A percentile compares a stretch with the other conserved stretches of the same genome.
Conservation (phyloP, 1,140 invertebrate species). For the Camponotus vicinus region DNA sequence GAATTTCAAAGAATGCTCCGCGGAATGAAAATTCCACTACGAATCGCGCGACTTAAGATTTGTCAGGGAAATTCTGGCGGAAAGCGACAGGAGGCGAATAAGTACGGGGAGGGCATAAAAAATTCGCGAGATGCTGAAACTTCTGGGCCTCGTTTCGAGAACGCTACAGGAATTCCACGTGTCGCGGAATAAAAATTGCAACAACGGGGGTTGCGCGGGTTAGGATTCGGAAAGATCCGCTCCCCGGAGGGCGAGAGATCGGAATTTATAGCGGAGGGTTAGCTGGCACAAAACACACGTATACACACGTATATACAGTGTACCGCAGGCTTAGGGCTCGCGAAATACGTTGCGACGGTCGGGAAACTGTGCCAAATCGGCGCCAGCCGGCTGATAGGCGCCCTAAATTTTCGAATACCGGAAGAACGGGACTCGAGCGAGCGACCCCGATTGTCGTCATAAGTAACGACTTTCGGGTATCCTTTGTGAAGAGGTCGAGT, state of each 20-base stretch:
- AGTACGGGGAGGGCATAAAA: too few relatives aligned
- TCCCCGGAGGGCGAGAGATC: slow-evolving; percentile 53
- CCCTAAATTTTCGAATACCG: slow-evolving; percentile 53
- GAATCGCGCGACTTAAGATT: not conserved
- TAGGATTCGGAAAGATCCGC: slow-evolving; percentile 57
- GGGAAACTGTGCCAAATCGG: slow-evolving; percentile 64
- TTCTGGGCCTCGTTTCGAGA: not conserved
- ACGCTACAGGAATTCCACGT: not conserved
- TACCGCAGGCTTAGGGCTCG: slow-evolving; percentile 49
- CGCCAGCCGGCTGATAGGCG: slow-evolving; percentile 44
- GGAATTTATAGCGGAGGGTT: slow-evolving; percentile 64
- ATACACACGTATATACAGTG: not conserved
- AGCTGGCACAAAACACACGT: not conserved
- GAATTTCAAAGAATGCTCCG: not conserved
- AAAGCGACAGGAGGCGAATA: not conserved
- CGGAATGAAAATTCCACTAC: not conserved
- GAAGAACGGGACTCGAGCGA: slow-evolving; percentile 24
- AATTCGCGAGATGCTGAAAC: not conserved
- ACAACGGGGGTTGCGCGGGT: slow-evolving; percentile 61
- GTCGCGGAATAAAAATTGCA: slow-evolving; percentile 52
- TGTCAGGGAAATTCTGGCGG: not conserved
- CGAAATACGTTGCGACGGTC: slow-evolving; percentile 64
- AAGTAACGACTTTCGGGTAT: slow-evolving; percentile 45
- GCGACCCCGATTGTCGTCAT: not conserved
- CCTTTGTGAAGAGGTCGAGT: slow-evolving; percentile 21